Base-by-base conservation (phyloP, 2,113 vertebrate genomes). In the Nestor notabilis region DNA sequence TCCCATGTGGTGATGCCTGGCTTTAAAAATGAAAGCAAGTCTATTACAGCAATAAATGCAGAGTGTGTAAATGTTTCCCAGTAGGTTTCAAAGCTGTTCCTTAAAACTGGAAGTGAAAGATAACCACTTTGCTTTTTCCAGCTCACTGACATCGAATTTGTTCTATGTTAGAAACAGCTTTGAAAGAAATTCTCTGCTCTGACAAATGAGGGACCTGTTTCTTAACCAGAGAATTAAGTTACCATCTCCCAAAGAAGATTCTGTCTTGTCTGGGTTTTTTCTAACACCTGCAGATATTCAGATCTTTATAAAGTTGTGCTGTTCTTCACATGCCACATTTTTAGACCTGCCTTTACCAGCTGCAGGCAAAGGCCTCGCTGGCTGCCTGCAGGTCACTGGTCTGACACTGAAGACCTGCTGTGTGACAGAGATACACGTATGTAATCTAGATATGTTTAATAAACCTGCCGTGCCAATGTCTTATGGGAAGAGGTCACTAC, bases 31-130 rank as follows among this genome's bases (percentile, higher is more conserved):
- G 39, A 89, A 89, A 90, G 28, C 2, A 6, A 8, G 31, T 93
- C 94, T 82, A 68, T 94, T 94, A 37, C 47, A 91, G 80, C 77
- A 71, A 47, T 77, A 77, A 95, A 87, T 46, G 76, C 49, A 58
- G 79, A 52, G 64, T 29, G 23, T 52, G 41, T 72, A 72, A 89
- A 72, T 64, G 41, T 68, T 76, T 91, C 87, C 81, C 69, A 69
- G 52, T 75, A 60, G 83, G 37, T 87, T 93, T 89, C 55, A 79
- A 68, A 89, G 47, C 69, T 89, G 77, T 89, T 91, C 33, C 31
- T 82, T 87, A 60, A 83, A 90, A 86, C 58, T 83, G 24, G 28
- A 88, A 77, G 31, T 58, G 86, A 90, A 86, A 83, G 68, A 83
- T 53, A 87, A 90, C 24, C 24, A 10, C 31, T 52, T 44, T 15